A percentile compares a stretch with the other conserved stretches of the same genome.
Conservation (phyloP, 2,113 vertebrate genomes). For the Herpailurus yagouaroundi region DNA sequence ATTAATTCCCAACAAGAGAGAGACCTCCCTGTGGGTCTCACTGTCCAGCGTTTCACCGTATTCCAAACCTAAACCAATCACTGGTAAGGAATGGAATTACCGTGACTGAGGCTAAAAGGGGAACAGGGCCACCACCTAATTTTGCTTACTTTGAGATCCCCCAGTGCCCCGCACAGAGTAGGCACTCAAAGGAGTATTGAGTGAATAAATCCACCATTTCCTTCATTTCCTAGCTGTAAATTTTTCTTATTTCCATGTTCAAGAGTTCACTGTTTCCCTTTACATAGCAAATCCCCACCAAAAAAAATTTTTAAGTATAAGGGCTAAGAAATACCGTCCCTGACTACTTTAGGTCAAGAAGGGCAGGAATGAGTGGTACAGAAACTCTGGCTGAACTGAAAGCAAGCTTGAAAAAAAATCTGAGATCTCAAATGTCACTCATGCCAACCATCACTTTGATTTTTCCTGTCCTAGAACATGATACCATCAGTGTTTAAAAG, state of each 20-base stretch:
- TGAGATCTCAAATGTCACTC: background rate
- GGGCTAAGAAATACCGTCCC: background rate
- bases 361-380: background rate
- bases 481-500: slow-evolving; percentile 63
- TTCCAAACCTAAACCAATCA: background rate
- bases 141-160: background rate
- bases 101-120: background rate
- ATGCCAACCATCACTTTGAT: background rate
- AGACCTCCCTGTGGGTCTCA: background rate
- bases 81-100: background rate
- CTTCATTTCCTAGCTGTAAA: background rate
- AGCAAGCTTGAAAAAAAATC: slow-evolving; percentile 2
- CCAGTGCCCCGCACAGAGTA: background rate
- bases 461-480: slow-evolving; percentile 3
- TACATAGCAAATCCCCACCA: background rate
- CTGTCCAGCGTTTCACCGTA: background rate
- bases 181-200: background rate
- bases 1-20: background rate
- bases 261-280: background rate
- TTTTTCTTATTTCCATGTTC: background rate
- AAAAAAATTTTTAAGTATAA: background rate
- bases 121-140: background rate
- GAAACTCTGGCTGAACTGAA: background rate
- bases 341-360: background rate
- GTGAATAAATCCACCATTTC: background rate